Evolutionary conservation across 2,888 invertebrate genomes (phyloP).

Genomic region (Acronicta aceris): DNA sequence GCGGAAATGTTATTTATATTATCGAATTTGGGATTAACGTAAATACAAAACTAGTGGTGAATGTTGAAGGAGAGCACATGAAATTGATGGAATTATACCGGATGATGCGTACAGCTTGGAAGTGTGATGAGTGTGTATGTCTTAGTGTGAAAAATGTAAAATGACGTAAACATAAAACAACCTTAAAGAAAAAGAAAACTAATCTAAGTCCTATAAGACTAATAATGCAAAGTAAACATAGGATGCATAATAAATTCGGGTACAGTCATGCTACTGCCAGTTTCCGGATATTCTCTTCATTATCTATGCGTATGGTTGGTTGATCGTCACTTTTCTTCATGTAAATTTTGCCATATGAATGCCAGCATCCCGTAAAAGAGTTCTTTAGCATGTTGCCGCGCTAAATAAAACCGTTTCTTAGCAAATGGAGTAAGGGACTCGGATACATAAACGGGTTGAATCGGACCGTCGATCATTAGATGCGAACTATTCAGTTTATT

Average conservation of each 20-base stretch:
- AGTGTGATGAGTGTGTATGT: no score
- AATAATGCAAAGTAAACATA: no score
- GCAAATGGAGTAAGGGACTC: slow-evolving; percentile 3
- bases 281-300: not conserved
- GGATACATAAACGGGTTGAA: not conserved
- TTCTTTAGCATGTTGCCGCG: not conserved
- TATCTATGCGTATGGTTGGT: slow-evolving; percentile 1
- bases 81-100: not conserved
- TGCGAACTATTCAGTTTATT: not conserved
- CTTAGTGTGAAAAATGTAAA: no score
- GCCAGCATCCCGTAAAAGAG: not conserved
- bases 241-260: no score
- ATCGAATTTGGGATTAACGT: no score
- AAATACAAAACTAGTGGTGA: no score
- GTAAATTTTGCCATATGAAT: not conserved
- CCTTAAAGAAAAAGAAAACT: no score
- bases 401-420: not conserved
- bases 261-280: not conserved
- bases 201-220: no score
- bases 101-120: not conserved
- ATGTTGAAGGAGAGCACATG: not conserved
- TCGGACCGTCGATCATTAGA: not conserved
- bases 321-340: not conserved
- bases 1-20: not conserved
- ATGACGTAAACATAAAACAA: no score